phyloP scores from a whole-genome alignment of 2,113 vertebrate genomes.

The Mustela lutreola region DNA sequence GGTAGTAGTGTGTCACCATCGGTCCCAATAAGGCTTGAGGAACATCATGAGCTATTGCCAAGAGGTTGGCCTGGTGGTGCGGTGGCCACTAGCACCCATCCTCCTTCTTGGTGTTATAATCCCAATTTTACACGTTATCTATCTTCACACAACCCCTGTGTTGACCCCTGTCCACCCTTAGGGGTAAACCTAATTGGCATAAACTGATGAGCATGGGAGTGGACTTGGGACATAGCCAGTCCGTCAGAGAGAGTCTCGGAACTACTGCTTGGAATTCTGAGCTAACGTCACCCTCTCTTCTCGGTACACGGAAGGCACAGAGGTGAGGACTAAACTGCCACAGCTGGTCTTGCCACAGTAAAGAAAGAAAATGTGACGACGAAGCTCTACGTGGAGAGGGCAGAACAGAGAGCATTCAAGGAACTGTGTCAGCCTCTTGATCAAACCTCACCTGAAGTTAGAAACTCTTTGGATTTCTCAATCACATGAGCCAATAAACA shows the following conservation, averaged over 20 bases:
- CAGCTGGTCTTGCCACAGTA: background rate
- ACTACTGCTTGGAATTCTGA: background rate
- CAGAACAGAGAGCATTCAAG: background rate
- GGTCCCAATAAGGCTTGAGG: background rate
- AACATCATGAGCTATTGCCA: background rate
- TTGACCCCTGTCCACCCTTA: background rate
- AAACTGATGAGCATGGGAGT: background rate
- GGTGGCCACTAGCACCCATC: background rate
- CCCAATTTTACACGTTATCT: background rate
- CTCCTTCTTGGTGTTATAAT: background rate
- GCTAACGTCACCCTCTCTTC: background rate
- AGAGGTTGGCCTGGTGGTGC: background rate
- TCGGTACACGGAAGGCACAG: background rate
- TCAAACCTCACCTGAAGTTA: background rate
- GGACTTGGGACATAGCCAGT: background rate
- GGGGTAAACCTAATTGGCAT: background rate
- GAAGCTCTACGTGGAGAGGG: background rate
- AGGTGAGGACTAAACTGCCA: background rate
- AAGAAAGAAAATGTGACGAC: background rate
- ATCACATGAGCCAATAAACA: background rate
- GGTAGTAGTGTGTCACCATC: fast-evolving
- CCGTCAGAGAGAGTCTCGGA: background rate
- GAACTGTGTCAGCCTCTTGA: background rate
- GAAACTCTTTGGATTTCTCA: background rate
- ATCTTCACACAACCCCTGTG: background rate